A percentile compares a stretch with the other conserved stretches of the same genome.
Conservation (phyloP, 2,797 vertebrate species). For the Rhinatrema bivittatum region DNA sequence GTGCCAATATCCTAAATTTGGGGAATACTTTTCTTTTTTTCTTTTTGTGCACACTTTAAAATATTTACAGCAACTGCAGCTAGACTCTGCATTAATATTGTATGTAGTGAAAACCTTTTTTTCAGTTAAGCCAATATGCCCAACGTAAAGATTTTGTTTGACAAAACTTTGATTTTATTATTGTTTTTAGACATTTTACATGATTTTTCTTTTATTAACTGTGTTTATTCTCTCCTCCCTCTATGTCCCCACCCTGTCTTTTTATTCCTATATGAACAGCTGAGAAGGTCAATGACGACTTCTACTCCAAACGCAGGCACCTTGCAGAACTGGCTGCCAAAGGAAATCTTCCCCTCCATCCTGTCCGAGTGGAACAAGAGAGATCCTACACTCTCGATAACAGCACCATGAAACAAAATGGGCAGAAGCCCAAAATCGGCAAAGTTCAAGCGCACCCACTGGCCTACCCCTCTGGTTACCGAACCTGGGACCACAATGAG, state of each 20-base stretch:
- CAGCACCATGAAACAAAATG: conserved; percentile 67
- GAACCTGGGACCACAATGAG: conserved; percentile 88
- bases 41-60: too few species aligned
- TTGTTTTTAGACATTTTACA: too few species aligned
- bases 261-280: conserved; percentile 47
- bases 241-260: not conserved
- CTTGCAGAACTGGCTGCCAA: conserved; percentile 85
- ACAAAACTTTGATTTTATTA: too few species aligned
- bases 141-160: too few species aligned
- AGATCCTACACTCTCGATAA: conserved; percentile 79
- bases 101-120: too few species aligned
- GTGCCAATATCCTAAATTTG: too few species aligned
- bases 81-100: too few species aligned
- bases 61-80: too few species aligned
- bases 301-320: conserved; percentile 84
- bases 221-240: conserved; percentile 2
- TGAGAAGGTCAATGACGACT: conserved; percentile 87
- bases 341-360: conserved; percentile 83
- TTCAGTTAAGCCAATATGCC: too few species aligned
- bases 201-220: conserved; percentile 9
- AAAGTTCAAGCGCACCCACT: conserved; percentile 71
- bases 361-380: conserved; percentile 75
- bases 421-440: conserved; percentile 73
- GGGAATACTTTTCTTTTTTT: too few species aligned
- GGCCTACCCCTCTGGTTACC: conserved; percentile 69